Evolutionary conservation across 2,113 vertebrate genomes (phyloP).

Genomic region (Acanthisitta chloris): DNA sequence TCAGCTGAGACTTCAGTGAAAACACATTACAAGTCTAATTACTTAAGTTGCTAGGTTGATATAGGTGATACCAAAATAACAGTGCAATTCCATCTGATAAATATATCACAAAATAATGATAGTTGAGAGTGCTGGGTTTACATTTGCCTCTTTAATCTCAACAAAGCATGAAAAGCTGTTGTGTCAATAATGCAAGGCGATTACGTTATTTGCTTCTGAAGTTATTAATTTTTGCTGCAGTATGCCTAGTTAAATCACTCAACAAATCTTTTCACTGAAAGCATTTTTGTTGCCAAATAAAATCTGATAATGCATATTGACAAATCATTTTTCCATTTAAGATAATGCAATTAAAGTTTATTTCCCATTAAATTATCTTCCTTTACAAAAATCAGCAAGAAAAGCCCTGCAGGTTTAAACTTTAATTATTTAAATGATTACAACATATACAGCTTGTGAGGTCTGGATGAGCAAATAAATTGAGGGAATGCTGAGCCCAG

Average conservation of each 20-base stretch:
- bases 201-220: neutral
- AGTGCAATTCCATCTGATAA: neutral
- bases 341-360: slow-evolving; percentile 22
- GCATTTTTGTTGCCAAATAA: neutral
- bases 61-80: neutral
- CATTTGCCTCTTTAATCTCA: neutral
- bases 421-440: slow-evolving; percentile 48
- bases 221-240: slow-evolving; percentile 6
- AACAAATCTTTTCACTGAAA: slow-evolving; percentile 1
- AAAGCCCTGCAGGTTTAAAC: slow-evolving; percentile 15
- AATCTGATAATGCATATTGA: neutral
- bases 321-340: slow-evolving; percentile 34
- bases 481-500: slow-evolving; percentile 2
- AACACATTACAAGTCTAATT: slow-evolving; percentile 35
- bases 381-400: slow-evolving; percentile 14
- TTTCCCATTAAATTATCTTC: neutral
- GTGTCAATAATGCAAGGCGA: neutral
- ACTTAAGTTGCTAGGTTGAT: neutral
- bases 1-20: neutral
- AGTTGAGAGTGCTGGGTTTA: neutral
- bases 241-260: slow-evolving; percentile 8
- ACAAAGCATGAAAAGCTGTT: neutral
- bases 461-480: slow-evolving; percentile 36
- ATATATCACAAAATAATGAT: neutral
- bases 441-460: slow-evolving; percentile 20